These are phyloP conservation scores for Exephanes ischioxanthus DNA, from an alignment of 2,888 invertebrate genomes.

Conservation along the genomic window DNA sequence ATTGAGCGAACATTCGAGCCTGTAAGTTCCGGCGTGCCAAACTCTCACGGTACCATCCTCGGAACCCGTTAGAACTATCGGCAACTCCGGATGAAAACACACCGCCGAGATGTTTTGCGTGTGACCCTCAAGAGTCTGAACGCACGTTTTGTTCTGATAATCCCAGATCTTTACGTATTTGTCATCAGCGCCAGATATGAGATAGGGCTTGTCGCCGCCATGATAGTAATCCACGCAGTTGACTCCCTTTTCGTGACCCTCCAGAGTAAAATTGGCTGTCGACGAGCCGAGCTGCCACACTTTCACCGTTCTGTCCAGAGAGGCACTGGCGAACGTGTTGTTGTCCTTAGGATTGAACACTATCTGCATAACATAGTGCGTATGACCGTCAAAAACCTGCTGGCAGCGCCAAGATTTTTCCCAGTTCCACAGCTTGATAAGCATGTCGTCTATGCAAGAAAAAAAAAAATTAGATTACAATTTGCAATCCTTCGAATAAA, in stretches of 20 bases:
- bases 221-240: slow-evolving; percentile 99
- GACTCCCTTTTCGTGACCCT: slow-evolving; percentile 99
- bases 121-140: slow-evolving; percentile 98
- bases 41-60: slow-evolving; percentile 99
- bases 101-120: slow-evolving; percentile 98
- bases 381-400: slow-evolving; percentile 99
- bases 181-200: slow-evolving; percentile 99
- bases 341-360: slow-evolving; percentile 99
- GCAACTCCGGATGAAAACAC: slow-evolving; percentile 99
- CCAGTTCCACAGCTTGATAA: slow-evolving; percentile 99
- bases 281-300: slow-evolving; percentile 99
- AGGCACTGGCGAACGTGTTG: slow-evolving; percentile 99
- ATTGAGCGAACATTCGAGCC: slow-evolving; percentile 97
- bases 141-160: slow-evolving; percentile 99
- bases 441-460: slow-evolving; percentile 93
- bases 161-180: slow-evolving; percentile 99
- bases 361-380: slow-evolving; percentile 99
- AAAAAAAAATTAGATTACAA: slow-evolving; percentile 15
- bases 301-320: slow-evolving; percentile 98
- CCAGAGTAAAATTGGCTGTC: slow-evolving; percentile 98
- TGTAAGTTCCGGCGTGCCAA: slow-evolving; percentile 99
- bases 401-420: slow-evolving; percentile 99
- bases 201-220: slow-evolving; percentile 99
- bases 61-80: slow-evolving; percentile 98
- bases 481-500: neutral